Base-by-base conservation (phyloP, 2,888 invertebrate species). In the Timema podura region DNA sequence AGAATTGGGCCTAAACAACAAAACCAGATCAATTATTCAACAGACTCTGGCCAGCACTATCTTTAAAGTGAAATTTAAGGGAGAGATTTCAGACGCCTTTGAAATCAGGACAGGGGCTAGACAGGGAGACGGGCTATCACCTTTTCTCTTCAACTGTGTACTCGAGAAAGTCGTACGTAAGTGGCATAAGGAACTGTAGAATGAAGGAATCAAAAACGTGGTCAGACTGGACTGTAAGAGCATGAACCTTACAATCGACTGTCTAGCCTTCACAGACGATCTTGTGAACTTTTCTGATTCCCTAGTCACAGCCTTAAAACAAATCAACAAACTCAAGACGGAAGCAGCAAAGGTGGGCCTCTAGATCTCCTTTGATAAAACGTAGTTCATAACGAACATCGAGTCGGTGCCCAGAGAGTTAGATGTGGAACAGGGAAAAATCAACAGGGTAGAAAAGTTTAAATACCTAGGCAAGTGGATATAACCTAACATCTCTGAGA, bases 1-100 rank as follows among this genome's bases (percentile, higher is more conserved):
- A 65, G 9, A 65, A 65, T 48, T 65, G 6, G 65, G 48, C 48
- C 48, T 65, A 48, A 48, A 48, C 48, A 65, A 65, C 65, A 65
- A 65, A 48, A 65, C 65, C 3, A 65, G 65, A 65, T 5, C 44
- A 65, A 44, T 65, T 5, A 65, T 65, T 44, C 30, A 48, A 9
- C 48, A 30, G 16, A 65, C 30, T 16, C 16, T 65, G 10, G 16
- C 15, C 16, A 11, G 11, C 45, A 46, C 46, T 46, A n/a, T n/a
- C 47, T 64, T 11, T 3, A 64, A 57, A 57, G 57, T 57, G 10
- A 57, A 57, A 13, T 57, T n/a, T 5, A 57, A 30, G 51, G 3
- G 8, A 57, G 57, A 57, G 3, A 57, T 57, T 13, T 6, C 0
- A 57, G 5, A 57, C n/a, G 57, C 5, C 57, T 30, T 30, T 30